A percentile compares a stretch with the other conserved stretches of the same genome.
Conservation (phyloP, 2,797 vertebrate genomes). For the Sebastiscus tertius region DNA sequence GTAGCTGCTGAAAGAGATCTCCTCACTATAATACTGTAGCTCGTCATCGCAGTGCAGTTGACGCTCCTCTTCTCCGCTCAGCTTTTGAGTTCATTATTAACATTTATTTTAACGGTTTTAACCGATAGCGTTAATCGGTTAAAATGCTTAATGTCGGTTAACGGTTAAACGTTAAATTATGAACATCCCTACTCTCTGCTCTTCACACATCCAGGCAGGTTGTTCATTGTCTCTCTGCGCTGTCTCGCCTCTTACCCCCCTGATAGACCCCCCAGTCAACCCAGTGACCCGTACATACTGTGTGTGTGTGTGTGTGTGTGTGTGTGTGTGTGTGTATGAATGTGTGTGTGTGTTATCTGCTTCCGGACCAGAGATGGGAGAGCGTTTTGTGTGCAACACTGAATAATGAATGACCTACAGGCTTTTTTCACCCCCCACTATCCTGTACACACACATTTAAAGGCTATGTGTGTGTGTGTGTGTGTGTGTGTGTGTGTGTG, state of each 20-base stretch:
- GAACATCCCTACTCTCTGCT: neutral
- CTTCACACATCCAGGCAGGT: slow-evolving; percentile 1
- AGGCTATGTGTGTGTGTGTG: neutral
- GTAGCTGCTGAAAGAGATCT: neutral
- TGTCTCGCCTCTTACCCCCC: slow-evolving; percentile 22
- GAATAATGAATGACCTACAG: slow-evolving; percentile 64
- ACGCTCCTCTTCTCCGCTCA: no score
- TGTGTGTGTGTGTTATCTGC: neutral
- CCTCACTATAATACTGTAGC: neutral
- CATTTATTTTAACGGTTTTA: no score
- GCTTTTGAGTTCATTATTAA: no score
- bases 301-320: slow-evolving; percentile 1
- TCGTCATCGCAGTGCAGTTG: neutral
- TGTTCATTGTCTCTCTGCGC: slow-evolving; percentile 2
- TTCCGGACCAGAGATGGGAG: no score
- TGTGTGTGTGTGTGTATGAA: neutral
- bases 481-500: neutral
- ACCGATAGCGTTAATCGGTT: no score
- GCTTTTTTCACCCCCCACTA: neutral
- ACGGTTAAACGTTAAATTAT: no score
- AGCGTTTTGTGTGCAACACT: slow-evolving; percentile 33
- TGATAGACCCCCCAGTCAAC: slow-evolving; percentile 1
- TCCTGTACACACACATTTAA: slow-evolving; percentile 24
- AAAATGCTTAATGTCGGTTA: no score
- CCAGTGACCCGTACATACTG: neutral